phyloP scores from a whole-genome alignment of 92 coral and sea anemone species.

The Paramuricea clavata region DNA sequence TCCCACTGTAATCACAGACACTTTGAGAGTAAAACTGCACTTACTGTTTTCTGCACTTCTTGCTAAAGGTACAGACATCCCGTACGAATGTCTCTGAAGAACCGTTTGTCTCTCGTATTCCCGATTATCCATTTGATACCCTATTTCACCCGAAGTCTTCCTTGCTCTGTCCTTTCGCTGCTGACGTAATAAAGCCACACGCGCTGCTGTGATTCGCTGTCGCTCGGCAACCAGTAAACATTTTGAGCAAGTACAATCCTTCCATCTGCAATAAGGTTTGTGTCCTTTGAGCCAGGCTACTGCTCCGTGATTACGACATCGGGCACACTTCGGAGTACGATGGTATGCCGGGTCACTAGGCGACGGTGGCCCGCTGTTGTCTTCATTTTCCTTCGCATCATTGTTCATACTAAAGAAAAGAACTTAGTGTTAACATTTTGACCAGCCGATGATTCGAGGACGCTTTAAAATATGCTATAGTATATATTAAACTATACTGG shows the following conservation, averaged over 20 bases:
- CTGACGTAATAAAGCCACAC: constrained; percentile 94
- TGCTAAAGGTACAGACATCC: constrained; percentile 3
- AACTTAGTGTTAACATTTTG: neutral
- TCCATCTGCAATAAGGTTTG: constrained; percentile 94
- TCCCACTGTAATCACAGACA: neutral
- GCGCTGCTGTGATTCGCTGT: constrained; percentile 96
- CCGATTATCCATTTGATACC: constrained; percentile 29
- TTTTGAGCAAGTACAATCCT: constrained; percentile 96
- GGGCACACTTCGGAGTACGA: constrained; percentile 98
- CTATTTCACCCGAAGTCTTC: constrained; percentile 29
- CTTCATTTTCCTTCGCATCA: constrained; percentile 87
- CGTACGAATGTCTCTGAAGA: constrained; percentile 34
- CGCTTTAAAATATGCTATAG: too few species aligned
- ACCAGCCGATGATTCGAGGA: neutral
- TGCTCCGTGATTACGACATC: constrained; percentile 97
- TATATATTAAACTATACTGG: too few species aligned
- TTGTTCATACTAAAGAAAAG: constrained; percentile 75
- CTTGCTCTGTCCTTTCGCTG: constrained; percentile 90
- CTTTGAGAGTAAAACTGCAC: neutral
- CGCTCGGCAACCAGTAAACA: constrained; percentile 97
- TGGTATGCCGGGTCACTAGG: constrained; percentile 96
- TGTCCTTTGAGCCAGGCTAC: constrained; percentile 97
- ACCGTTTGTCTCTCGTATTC: constrained; percentile 52
- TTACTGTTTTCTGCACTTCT: constrained; percentile 11
- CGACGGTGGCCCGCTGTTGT: constrained; percentile 63